Conservation (phyloP, 2,888 invertebrate genomes). For the Eueremaeus valkanovi region DNA sequence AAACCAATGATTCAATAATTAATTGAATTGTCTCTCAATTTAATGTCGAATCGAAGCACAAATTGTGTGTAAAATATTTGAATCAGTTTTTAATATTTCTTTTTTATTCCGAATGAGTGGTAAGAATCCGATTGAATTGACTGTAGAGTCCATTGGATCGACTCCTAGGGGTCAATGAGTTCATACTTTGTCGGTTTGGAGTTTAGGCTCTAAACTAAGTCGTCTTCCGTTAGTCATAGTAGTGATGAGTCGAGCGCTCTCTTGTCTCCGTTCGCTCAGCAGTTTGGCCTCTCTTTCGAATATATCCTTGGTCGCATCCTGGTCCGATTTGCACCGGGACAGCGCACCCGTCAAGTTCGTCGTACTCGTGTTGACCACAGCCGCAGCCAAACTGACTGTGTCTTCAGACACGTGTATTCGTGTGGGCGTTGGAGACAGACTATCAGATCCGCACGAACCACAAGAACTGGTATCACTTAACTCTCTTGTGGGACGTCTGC, state of each 20-base stretch:
- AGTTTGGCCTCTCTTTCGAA: constrained; percentile 47
- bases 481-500: constrained; percentile 62
- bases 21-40: not conserved
- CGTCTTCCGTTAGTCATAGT: constrained; percentile 46
- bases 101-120: not conserved
- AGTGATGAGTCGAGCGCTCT: constrained; percentile 29
- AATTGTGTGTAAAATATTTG: no score
- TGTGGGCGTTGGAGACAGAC: constrained; percentile 54
- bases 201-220: constrained; percentile 46
- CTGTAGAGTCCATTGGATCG: not conserved
- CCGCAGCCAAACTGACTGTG: constrained; percentile 43
- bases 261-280: constrained; percentile 41
- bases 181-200: constrained; percentile 42
- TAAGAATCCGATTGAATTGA: not conserved
- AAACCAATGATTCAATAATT: not conserved
- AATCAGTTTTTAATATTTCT: not conserved
- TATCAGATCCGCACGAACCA: constrained; percentile 65
- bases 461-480: constrained; percentile 67
- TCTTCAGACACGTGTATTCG: constrained; percentile 46
- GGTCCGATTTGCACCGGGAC: constrained; percentile 48
- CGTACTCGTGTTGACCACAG: constrained; percentile 44
- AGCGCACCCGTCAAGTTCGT: constrained; percentile 43
- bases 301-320: constrained; percentile 47
- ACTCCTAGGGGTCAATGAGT: no score
- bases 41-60: not conserved